Evolutionary conservation across 2,113 vertebrate species (phyloP).

Genomic region (Equus quagga): DNA sequence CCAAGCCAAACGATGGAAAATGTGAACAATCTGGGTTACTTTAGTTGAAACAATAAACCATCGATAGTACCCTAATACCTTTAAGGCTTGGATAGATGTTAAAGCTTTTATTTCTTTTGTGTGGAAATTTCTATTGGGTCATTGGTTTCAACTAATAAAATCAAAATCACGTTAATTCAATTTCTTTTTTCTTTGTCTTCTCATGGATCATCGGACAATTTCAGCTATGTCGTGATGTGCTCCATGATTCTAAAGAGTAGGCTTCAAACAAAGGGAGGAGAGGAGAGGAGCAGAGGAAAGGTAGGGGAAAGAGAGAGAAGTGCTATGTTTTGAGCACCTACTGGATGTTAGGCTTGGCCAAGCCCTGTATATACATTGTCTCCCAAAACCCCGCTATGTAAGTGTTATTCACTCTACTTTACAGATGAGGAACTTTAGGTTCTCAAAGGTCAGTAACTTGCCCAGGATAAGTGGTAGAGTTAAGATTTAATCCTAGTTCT

Average conservation of each 20-base stretch:
- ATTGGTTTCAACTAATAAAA: conserved; percentile 54
- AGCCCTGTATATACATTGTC: background rate
- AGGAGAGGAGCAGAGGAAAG: background rate
- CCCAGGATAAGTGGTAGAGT: background rate
- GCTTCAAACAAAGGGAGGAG: background rate
- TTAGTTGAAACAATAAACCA: conserved; percentile 73
- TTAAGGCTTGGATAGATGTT: conserved; percentile 16
- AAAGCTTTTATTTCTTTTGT: conserved; percentile 13
- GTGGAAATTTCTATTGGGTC: conserved; percentile 21
- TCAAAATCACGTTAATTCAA: conserved; percentile 16
- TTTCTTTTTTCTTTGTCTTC: conserved; percentile 50
- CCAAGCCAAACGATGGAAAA: conserved; percentile 71
- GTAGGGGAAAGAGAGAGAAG: background rate
- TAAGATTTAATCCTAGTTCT: conserved; percentile 13
- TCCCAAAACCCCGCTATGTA: background rate
- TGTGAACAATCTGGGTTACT: conserved; percentile 67
- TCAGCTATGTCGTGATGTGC: background rate
- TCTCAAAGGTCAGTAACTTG: background rate
- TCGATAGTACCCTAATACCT: conserved; percentile 46
- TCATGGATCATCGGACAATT: conserved; percentile 21
- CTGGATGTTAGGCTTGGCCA: background rate
- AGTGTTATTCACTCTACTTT: background rate
- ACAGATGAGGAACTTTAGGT: background rate
- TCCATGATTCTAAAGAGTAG: background rate
- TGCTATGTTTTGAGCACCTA: background rate